Conservation (phyloP, 1,140 invertebrate species). For the Euura saliciscinereae region DNA sequence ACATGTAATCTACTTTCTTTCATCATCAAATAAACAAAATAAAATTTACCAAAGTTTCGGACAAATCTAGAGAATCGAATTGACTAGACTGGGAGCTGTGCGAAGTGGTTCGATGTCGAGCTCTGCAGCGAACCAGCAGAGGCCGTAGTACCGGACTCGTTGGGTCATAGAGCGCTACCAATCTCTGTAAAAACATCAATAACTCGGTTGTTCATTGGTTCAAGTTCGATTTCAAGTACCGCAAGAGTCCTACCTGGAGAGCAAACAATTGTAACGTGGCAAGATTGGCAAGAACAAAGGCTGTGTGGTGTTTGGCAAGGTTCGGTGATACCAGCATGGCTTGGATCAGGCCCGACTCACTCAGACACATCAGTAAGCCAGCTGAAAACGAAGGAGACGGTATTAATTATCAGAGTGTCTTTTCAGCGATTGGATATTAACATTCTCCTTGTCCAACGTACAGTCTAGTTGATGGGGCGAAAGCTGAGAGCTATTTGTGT, state of each 20-base stretch:
- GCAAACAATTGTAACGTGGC: conserved; percentile 50
- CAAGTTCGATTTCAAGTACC: not conserved
- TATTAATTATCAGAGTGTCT: not conserved
- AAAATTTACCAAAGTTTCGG: conserved; percentile 45
- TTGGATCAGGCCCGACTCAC: conserved; percentile 55
- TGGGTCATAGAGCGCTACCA: conserved; percentile 60
- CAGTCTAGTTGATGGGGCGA: conserved; percentile 39
- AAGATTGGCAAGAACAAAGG: conserved; percentile 51
- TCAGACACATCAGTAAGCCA: conserved; percentile 57
- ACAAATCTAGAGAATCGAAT: conserved; percentile 52
- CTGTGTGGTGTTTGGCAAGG: conserved; percentile 52
- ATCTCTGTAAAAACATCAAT: conserved; percentile 41
- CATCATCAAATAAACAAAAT: not conserved
- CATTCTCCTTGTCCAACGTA: conserved; percentile 23
- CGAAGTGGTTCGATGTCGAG: conserved; percentile 47
- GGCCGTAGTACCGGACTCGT: conserved; percentile 59
- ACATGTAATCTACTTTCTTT: not conserved
- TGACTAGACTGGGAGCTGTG: conserved; percentile 54
- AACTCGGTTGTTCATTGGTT: not conserved
- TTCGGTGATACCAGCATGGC: conserved; percentile 52
- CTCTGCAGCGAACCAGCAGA: conserved; percentile 47
- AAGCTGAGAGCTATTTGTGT: conserved; percentile 33
- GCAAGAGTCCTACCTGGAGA: conserved; percentile 45
- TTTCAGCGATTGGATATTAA: not conserved
- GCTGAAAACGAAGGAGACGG: conserved; percentile 39